Evolutionary conservation across 2,888 invertebrate species (phyloP).

Genomic region (Buathra laborator): DNA sequence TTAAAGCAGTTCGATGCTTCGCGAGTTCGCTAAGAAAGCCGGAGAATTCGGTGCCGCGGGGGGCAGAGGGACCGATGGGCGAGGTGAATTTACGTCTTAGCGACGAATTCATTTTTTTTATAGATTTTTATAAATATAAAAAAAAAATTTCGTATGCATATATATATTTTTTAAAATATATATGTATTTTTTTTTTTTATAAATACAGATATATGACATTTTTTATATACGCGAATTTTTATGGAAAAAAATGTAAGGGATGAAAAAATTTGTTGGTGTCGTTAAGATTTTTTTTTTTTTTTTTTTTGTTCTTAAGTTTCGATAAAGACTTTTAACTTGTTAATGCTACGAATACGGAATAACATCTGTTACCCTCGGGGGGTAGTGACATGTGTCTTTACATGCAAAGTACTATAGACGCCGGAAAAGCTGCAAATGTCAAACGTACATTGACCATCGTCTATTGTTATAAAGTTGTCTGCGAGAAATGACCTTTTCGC

Average conservation of each 20-base stretch:
- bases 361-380: slow-evolving; percentile 29
- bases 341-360: background rate
- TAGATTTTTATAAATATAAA: background rate
- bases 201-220: too few species aligned
- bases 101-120: background rate
- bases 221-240: background rate
- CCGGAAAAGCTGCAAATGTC: slow-evolving; percentile 56
- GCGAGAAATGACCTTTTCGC: slow-evolving; percentile 33
- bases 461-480: slow-evolving; percentile 9
- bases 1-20: background rate
- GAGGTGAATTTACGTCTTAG: slow-evolving; percentile 13
- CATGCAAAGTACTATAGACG: background rate
- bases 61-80: background rate
- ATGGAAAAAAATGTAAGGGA: background rate
- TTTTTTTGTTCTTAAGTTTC: background rate
- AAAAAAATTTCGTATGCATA: too few species aligned
- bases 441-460: slow-evolving; percentile 54
- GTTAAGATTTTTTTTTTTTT: background rate
- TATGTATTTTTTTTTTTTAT: too few species aligned
- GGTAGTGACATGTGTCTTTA: slow-evolving; percentile 14
- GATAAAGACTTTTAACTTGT: background rate
- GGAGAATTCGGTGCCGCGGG: background rate
- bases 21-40: background rate
- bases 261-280: background rate
- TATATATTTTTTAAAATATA: too few species aligned